Evolutionary conservation across 2,888 invertebrate genomes (phyloP), one percentile per base, ranked within the genome.

Genomic region (Lasioglossum figueresi): DNA sequence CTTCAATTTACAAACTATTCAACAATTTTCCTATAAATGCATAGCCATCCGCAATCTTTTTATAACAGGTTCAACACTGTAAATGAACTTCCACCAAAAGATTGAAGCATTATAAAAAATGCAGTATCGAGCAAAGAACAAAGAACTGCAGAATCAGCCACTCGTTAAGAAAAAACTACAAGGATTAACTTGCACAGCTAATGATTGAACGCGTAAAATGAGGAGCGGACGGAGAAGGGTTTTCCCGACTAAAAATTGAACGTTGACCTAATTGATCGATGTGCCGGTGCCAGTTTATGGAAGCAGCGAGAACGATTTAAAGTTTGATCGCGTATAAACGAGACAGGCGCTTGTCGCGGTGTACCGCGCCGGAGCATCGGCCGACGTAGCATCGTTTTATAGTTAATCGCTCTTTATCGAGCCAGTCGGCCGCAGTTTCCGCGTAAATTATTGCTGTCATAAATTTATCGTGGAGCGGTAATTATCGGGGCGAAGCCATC

Each of bases 381-480:
- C n/a, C 75, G 48, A 59, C 76, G 88, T 74, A 80, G 84, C 86
- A 89, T 90, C 87, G 84, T 91, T 91, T 91, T 91, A 91, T 91
- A 88, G 91, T 89, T 91, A 91, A 90, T 90, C 89, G 91, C 79
- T 88, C 91, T 90, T 91, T 91, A 91, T 90, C 90, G 89, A 90
- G 78, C 89, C 87, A 89, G 84, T 86, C 90, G 88, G 87, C 83
- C 88, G 86, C 90, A 87, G 88, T 90, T 91, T 91, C 88, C 86
- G 83, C 86, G 83, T 88, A 90, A 92, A 92, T 92, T 91, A 92
- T 90, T 85, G 86, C 91, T 85, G 88, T 91, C 89, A 91, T 92
- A 92, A 92, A 92, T 92, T 91, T 89, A 90, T 89, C 89, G 83
- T 68, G 84, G 86, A 90, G 85, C 86, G 89, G 91, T 92, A 92